Conservation (phyloP, 92 coral and sea anemone species). For the Pocillopora grandis region DNA sequence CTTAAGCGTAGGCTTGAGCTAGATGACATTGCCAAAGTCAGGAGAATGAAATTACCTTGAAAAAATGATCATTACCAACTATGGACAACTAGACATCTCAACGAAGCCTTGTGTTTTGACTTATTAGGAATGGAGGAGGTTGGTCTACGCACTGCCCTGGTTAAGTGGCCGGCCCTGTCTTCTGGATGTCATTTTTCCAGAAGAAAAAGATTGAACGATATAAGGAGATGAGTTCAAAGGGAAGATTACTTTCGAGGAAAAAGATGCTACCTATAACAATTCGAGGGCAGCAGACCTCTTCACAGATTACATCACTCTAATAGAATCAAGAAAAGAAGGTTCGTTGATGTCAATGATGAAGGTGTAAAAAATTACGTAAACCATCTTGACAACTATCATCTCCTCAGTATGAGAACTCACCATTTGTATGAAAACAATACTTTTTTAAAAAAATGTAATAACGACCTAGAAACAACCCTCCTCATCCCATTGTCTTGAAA, state of each 20-base stretch:
- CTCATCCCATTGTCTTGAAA: conserved; percentile 8
- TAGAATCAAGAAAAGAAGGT: conserved; percentile 39
- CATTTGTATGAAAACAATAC: conserved; percentile 7
- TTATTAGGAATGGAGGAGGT: conserved; percentile 56
- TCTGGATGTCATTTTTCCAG: conserved; percentile 36
- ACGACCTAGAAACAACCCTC: conserved; percentile 19
- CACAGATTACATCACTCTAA: conserved; percentile 19
- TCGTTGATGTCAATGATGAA: too few species aligned
- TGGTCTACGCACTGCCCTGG: conserved; percentile 39
- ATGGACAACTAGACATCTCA: neutral
- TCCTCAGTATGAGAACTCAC: conserved; percentile 10
- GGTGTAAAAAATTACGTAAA: neutral
- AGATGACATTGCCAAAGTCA: conserved; percentile 62
- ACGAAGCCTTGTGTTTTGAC: neutral
- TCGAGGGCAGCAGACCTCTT: conserved; percentile 33
- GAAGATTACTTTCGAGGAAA: conserved; percentile 41
- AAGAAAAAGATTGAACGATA: conserved; percentile 10
- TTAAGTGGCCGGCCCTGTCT: conserved; percentile 17
- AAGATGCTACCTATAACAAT: conserved; percentile 24
- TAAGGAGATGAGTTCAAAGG: conserved; percentile 34
- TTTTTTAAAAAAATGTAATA: conserved; percentile 12
- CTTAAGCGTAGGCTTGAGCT: conserved; percentile 50
- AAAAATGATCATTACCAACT: neutral
- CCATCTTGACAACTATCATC: neutral
- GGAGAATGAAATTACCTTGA: neutral